A percentile compares a stretch with the other conserved stretches of the same genome.
These are phyloP conservation scores for Dryobota labecula DNA, from an alignment of 2,888 invertebrate species.

Conservation along the genomic window DNA sequence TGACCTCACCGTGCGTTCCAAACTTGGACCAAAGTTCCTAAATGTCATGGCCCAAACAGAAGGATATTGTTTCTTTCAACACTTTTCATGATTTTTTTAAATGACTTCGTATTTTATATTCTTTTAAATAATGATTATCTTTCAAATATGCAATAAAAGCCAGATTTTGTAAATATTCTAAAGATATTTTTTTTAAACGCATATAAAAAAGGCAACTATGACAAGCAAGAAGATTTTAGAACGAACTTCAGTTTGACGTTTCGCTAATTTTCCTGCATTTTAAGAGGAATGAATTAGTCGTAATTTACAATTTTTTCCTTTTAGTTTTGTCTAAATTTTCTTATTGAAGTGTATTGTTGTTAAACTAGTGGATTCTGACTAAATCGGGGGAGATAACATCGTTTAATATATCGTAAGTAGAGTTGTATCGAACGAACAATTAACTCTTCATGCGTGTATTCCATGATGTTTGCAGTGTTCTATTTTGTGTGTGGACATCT, in stretches of 20 bases:
- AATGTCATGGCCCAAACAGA: background rate
- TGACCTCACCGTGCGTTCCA: constrained; percentile 29
- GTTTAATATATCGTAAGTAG: constrained; percentile 58
- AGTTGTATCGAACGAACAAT: constrained; percentile 30
- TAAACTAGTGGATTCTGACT: constrained; percentile 45
- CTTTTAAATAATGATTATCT: too few species aligned
- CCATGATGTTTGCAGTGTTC: constrained; percentile 60
- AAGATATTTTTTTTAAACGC: background rate
- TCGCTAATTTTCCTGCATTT: constrained; percentile 58
- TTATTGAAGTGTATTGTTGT: constrained; percentile 65
- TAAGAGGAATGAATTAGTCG: constrained; percentile 79
- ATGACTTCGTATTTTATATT: background rate
- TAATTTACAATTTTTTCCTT: constrained; percentile 73
- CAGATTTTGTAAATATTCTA: background rate
- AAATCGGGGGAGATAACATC: constrained; percentile 39
- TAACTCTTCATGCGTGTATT: constrained; percentile 42
- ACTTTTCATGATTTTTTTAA: background rate
- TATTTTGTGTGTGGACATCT: constrained; percentile 71
- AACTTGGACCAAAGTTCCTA: background rate
- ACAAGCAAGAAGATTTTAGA: constrained; percentile 13
- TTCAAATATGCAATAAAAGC: background rate
- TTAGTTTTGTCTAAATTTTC: constrained; percentile 67
- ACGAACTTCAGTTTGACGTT: constrained; percentile 58
- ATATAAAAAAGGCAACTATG: background rate
- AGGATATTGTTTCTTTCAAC: too few species aligned